A percentile compares a stretch with the other conserved stretches of the same genome.
phyloP scores from a whole-genome alignment of 92 coral and sea anemone species.

The Phenganax marumi region DNA sequence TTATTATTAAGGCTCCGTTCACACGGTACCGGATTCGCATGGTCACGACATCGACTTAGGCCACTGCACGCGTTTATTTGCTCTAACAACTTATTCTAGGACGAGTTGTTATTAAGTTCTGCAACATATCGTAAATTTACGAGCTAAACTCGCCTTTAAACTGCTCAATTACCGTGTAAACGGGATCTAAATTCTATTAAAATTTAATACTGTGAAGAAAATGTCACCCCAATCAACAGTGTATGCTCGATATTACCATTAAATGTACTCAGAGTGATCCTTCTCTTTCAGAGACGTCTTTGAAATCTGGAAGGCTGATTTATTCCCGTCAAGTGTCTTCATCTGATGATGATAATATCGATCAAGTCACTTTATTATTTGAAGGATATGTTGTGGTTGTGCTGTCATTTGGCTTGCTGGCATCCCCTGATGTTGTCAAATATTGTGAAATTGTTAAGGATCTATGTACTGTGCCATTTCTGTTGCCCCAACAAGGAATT shows the following conservation, averaged over 20 bases:
- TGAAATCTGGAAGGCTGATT: conserved; percentile 5
- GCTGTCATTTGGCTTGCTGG: conserved; percentile 9
- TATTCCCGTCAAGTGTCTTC: background rate
- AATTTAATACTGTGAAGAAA: too few relatives aligned
- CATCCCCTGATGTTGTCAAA: conserved; percentile 17
- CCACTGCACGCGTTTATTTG: too few relatives aligned
- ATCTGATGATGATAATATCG: conserved; percentile 9
- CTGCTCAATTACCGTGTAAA: too few relatives aligned
- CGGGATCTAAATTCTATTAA: too few relatives aligned
- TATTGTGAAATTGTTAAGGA: conserved; percentile 16
- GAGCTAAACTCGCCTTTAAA: too few relatives aligned
- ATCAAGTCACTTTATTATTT: conserved; percentile 20
- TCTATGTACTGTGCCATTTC: conserved; percentile 5
- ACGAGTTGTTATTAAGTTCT: too few relatives aligned
- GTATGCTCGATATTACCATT: background rate
- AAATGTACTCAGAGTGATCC: background rate
- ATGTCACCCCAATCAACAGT: too few relatives aligned
- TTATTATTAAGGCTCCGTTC: too few relatives aligned
- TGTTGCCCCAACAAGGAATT: conserved; percentile 25
- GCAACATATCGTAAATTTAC: too few relatives aligned
- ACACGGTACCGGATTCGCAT: too few relatives aligned
- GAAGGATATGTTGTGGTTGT: conserved; percentile 9
- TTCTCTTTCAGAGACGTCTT: background rate
- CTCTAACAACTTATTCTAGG: too few relatives aligned
- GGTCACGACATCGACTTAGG: too few relatives aligned